phyloP scores from a whole-genome alignment of 1,140 invertebrate genomes.

The Panagrolaimus sp. region DNA sequence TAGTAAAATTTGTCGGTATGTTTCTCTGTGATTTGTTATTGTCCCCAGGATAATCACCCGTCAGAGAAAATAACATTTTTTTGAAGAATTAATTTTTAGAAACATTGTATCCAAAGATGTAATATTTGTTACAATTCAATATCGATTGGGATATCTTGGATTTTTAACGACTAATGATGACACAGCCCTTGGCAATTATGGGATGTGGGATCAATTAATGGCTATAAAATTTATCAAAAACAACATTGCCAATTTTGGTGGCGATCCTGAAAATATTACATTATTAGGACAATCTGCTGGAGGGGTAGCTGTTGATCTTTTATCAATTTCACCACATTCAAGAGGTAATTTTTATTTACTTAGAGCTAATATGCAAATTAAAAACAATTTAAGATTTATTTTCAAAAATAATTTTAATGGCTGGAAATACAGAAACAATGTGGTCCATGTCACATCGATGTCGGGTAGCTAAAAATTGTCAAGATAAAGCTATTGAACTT shows the following conservation, averaged over 20 bases:
- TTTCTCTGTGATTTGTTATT: no score
- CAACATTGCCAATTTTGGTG: constrained; percentile 62
- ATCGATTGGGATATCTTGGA: constrained; percentile 44
- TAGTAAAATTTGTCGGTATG: constrained; percentile 67
- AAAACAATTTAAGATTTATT: constrained; percentile 27
- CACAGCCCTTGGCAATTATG: constrained; percentile 60
- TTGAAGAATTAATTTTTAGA: not conserved
- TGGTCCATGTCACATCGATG: constrained; percentile 26
- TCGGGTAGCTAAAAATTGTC: constrained; percentile 16
- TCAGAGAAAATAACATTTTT: no score
- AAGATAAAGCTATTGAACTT: constrained; percentile 27
- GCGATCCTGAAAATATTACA: constrained; percentile 69
- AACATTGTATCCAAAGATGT: constrained; percentile 15
- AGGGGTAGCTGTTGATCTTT: constrained; percentile 56
- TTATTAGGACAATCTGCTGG: constrained; percentile 71
- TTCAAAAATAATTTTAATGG: constrained; percentile 36
- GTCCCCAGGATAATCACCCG: no score
- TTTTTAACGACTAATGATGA: constrained; percentile 60
- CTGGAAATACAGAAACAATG: constrained; percentile 31
- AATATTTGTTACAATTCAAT: constrained; percentile 30
- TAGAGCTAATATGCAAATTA: no score
- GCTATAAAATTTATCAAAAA: constrained; percentile 64
- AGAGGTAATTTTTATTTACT: no score
- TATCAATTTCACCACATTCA: constrained; percentile 31
- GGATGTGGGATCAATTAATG: constrained; percentile 47